A percentile compares a stretch with the other conserved stretches of the same genome.
These are phyloP conservation scores for Notocelia uddmanniana DNA, from an alignment of 2,888 invertebrate species.

Conservation along the genomic window DNA sequence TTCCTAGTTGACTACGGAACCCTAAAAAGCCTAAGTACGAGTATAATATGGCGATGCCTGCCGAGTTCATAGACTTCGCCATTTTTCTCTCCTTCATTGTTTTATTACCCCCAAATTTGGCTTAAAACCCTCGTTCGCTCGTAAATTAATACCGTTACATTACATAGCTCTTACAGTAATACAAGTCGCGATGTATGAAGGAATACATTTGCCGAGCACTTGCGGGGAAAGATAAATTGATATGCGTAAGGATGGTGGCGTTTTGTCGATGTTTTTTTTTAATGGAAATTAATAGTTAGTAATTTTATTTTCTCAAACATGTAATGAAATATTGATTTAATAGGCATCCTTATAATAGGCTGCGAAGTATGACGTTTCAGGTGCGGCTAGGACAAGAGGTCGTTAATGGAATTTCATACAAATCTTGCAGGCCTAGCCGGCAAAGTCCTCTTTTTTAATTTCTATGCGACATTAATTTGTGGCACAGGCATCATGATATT, in stretches of 20 bases:
- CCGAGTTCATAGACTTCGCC: not conserved
- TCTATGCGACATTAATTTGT: no score
- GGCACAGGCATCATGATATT: no score
- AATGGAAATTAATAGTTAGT: not conserved
- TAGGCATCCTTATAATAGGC: no score
- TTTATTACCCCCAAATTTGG: slow-evolving; percentile 41
- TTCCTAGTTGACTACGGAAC: no score
- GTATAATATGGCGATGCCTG: not conserved
- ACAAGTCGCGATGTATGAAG: slow-evolving; percentile 58
- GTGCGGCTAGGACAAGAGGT: no score
- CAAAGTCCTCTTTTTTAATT: no score
- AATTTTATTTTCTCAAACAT: no score
- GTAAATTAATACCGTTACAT: slow-evolving; percentile 56
- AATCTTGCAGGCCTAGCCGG: no score
- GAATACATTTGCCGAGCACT: slow-evolving; percentile 46
- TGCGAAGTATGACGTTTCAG: no score
- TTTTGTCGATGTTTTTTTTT: slow-evolving; percentile 42
- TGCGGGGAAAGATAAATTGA: slow-evolving; percentile 63
- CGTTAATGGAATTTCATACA: no score
- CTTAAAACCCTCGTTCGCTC: slow-evolving; percentile 40
- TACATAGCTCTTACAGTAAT: slow-evolving; percentile 62
- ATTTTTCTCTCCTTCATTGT: slow-evolving; percentile 33
- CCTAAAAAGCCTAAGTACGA: no score
- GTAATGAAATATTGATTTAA: no score
- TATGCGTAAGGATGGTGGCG: slow-evolving; percentile 53